Evolutionary conservation across 2,888 invertebrate species (phyloP).

Genomic region (Dermolepida albohirtum): DNA sequence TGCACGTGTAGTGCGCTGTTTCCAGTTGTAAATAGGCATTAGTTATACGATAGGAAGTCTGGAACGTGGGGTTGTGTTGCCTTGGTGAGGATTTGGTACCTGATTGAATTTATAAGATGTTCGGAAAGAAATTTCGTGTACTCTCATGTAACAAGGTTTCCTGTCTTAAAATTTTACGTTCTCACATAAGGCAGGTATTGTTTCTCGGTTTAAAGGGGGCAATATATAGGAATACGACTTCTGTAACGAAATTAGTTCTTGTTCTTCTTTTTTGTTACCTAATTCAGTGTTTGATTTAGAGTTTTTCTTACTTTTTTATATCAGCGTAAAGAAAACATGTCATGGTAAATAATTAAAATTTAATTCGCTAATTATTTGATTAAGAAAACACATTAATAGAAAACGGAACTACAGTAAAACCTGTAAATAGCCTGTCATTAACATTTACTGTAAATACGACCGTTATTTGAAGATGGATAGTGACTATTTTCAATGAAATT

Average conservation of each 20-base stretch:
- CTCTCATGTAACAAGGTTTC: not conserved
- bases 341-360: no score
- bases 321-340: no score
- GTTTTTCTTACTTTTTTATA: no score
- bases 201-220: not conserved
- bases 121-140: conserved; percentile 48
- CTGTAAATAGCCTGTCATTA: no score
- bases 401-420: no score
- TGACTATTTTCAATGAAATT: no score
- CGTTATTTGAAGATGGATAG: no score
- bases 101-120: conserved; percentile 59
- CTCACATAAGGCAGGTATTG: conserved; percentile 15
- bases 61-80: conserved; percentile 57
- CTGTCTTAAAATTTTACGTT: conserved; percentile 31
- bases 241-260: not conserved
- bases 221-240: not conserved
- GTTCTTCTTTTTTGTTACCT: no score
- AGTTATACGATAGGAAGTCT: conserved; percentile 8
- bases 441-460: no score
- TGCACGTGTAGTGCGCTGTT: not conserved
- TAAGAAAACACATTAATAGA: no score
- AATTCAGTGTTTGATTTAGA: no score
- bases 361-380: no score
- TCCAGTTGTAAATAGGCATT: conserved; percentile 45
- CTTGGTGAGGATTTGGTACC: conserved; percentile 59